Conservation (phyloP, 2,888 invertebrate species). For the Athalia circularis region DNA sequence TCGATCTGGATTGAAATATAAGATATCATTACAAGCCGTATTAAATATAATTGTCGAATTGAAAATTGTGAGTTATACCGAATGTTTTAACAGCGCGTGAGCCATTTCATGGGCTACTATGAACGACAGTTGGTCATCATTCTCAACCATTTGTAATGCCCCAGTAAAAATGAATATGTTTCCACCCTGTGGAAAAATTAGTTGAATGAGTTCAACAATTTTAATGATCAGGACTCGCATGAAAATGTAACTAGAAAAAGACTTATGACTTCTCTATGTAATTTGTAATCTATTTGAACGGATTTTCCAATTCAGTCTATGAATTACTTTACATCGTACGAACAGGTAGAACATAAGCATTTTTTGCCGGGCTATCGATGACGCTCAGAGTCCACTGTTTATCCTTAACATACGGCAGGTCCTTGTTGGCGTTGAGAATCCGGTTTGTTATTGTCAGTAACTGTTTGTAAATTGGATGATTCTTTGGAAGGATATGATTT, state of each 20-base stretch:
- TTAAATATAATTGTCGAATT: not conserved
- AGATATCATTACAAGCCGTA: not conserved
- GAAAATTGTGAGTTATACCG: conserved; percentile 66
- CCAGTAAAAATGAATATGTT: conserved; percentile 78
- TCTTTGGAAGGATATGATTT: conserved; percentile 61
- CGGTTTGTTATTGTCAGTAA: conserved; percentile 71
- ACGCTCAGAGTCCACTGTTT: conserved; percentile 76
- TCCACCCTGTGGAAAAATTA: conserved; percentile 74
- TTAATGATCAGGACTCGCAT: not conserved
- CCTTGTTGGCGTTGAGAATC: conserved; percentile 74
- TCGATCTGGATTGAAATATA: conserved; percentile 67
- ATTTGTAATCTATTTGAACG: not conserved
- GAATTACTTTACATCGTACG: conserved; percentile 63
- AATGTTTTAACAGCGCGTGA: conserved; percentile 77
- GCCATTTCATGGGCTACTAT: conserved; percentile 79
- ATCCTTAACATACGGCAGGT: conserved; percentile 72
- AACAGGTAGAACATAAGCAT: conserved; percentile 77
- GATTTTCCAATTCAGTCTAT: conserved; percentile 37
- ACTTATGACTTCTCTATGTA: too few relatives aligned
- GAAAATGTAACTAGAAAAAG: too few relatives aligned
- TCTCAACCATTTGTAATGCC: conserved; percentile 74
- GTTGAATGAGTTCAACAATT: conserved; percentile 6
- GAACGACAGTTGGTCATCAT: conserved; percentile 77
- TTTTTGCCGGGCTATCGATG: conserved; percentile 72
- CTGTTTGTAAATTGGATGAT: conserved; percentile 69